Percentiles rank a stretch among this genome's conserved stretches.
Conservation (phyloP, 1,140 invertebrate genomes). For the Drosophila parabipectinata region DNA sequence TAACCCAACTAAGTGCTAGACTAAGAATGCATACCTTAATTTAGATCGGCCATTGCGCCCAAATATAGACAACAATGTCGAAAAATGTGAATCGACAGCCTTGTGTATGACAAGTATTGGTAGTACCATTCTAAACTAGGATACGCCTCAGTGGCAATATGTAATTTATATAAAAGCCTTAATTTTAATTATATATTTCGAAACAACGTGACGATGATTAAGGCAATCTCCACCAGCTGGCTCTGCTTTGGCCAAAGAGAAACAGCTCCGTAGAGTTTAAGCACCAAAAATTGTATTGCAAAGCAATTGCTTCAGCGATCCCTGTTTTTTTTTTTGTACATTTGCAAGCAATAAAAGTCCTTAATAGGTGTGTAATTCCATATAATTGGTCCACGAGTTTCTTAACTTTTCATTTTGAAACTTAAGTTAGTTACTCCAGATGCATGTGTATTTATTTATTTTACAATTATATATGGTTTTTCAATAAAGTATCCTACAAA, state of each 20-base stretch:
- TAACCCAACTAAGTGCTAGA: slow-evolving; percentile 18
- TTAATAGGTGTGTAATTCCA: slow-evolving; percentile 16
- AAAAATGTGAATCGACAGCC: background rate
- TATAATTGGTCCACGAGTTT: background rate
- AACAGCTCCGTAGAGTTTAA: slow-evolving; percentile 16
- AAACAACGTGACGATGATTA: background rate
- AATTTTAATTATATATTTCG: background rate
- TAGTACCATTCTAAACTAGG: background rate
- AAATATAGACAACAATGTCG: slow-evolving; percentile 9
- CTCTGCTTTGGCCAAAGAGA: slow-evolving; percentile 28
- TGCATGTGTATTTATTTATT: slow-evolving; percentile 2
- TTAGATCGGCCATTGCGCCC: background rate
- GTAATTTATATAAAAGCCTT: background rate
- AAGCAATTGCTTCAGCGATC: background rate
- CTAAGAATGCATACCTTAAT: slow-evolving; percentile 11
- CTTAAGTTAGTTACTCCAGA: background rate
- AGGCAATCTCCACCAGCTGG: slow-evolving; percentile 19
- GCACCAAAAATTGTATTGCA: background rate
- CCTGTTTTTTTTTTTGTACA: slow-evolving; percentile 10
- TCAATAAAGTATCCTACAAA: background rate
- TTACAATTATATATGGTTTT: slow-evolving; percentile 1
- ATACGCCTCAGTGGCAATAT: slow-evolving; percentile 6
- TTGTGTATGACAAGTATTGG: slow-evolving; percentile 3
- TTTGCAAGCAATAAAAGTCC: slow-evolving; percentile 29
- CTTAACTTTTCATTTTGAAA: background rate